Percentiles rank a stretch among this genome's conserved stretches.
These are phyloP conservation scores for Anadara kagoshimensis DNA, from an alignment of 1,140 invertebrate genomes.

Conservation along the genomic window DNA sequence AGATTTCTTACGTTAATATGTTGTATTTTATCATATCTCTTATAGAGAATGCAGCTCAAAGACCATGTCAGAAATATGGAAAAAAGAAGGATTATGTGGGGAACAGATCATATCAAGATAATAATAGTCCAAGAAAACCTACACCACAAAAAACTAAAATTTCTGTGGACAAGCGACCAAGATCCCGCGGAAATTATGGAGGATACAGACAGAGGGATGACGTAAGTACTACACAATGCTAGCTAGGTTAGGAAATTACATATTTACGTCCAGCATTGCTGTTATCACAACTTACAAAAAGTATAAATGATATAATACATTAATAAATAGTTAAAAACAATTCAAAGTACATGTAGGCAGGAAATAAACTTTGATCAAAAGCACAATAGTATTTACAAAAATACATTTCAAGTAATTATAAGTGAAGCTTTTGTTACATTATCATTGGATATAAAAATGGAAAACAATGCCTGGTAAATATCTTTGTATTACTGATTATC, in stretches of 20 bases:
- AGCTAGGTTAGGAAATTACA: background rate
- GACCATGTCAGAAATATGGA: slow-evolving; percentile 76
- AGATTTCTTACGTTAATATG: background rate
- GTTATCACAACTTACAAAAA: background rate
- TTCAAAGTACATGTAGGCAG: too few relatives aligned
- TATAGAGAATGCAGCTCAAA: slow-evolving; percentile 78
- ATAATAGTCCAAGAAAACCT: slow-evolving; percentile 77
- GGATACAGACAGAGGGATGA: slow-evolving; percentile 66
- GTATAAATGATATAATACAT: too few relatives aligned
- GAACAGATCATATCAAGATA: slow-evolving; percentile 40
- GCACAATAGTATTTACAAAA: too few relatives aligned
- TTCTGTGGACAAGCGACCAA: slow-evolving; percentile 83
- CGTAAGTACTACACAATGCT: slow-evolving; percentile 45
- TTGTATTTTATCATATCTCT: slow-evolving; percentile 45
- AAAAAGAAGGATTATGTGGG: slow-evolving; percentile 36
- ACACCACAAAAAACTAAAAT: slow-evolving; percentile 78
- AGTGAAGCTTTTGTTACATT: too few relatives aligned
- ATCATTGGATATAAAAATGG: too few relatives aligned
- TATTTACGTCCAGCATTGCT: background rate
- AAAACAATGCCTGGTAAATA: too few relatives aligned
- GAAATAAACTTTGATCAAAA: too few relatives aligned
- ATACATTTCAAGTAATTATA: too few relatives aligned
- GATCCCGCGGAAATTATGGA: slow-evolving; percentile 74
- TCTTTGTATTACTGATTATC: too few relatives aligned
- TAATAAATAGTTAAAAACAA: background rate